Percentiles rank a stretch among this genome's conserved stretches.
Conservation (phyloP, 2,888 invertebrate species). For the Phymatocera aterrima region DNA sequence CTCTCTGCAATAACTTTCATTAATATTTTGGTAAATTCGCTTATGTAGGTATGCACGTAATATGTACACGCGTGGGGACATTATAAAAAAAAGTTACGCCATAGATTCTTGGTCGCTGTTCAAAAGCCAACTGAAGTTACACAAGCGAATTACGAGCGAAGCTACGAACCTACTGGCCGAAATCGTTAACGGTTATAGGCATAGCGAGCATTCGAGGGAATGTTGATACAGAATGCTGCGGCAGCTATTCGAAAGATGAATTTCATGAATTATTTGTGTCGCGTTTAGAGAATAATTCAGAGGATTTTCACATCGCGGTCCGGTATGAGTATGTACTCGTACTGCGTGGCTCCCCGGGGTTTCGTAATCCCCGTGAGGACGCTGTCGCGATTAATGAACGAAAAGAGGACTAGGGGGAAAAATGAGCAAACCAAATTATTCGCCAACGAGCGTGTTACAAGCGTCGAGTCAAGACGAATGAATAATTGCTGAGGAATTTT, state of each 20-base stretch:
- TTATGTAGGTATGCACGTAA: no score
- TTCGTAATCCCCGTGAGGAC: constrained; percentile 16
- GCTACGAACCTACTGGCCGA: constrained; percentile 34
- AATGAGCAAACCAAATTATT: background rate
- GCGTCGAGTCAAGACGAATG: no score
- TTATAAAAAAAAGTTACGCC: constrained; percentile 5
- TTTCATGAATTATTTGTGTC: constrained; percentile 47
- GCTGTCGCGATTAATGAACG: background rate
- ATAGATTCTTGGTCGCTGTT: background rate
- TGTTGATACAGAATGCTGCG: constrained; percentile 28
- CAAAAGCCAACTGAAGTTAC: constrained; percentile 18
- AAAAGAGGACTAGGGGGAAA: background rate
- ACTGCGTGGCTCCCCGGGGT: no score
- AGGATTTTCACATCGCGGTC: background rate
- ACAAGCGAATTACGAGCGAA: constrained; percentile 7
- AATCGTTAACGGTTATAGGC: no score
- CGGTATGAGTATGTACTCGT: background rate
- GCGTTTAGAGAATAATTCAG: constrained; percentile 32
- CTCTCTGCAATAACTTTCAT: background rate
- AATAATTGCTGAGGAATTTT: no score
- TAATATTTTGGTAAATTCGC: background rate
- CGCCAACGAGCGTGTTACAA: no score
- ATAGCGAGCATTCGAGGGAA: no score
- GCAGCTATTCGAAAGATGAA: constrained; percentile 10
- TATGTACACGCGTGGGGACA: background rate